Evolutionary conservation across 2,113 vertebrate species (phyloP).

Genomic region (Hippocampus guttulatus): DNA sequence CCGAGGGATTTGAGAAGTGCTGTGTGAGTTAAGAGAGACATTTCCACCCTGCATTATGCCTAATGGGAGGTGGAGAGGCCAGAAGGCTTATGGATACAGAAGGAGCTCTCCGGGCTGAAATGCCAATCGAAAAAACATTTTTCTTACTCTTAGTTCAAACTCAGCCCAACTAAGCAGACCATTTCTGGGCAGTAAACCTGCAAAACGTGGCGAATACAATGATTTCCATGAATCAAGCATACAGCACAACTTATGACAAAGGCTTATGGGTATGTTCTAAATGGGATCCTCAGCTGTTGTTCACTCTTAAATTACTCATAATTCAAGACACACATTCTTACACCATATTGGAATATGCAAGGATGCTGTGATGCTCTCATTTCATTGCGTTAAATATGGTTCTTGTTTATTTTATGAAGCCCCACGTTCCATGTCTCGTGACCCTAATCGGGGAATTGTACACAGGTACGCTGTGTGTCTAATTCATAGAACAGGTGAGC

Average conservation of each 20-base stretch:
- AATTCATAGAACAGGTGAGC: no score
- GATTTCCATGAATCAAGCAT: constrained; percentile 32
- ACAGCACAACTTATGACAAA: neutral
- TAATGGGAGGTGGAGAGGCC: constrained; percentile 67
- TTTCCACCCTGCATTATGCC: constrained; percentile 64
- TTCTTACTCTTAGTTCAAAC: constrained; percentile 46
- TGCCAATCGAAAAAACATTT: constrained; percentile 55
- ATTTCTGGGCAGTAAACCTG: constrained; percentile 18
- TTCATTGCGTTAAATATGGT: no score
- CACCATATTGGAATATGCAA: no score
- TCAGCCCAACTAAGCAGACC: constrained; percentile 22
- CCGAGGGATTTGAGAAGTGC: constrained; percentile 65
- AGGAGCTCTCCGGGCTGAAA: constrained; percentile 52
- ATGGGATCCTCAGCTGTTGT: no score
- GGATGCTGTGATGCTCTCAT: no score
- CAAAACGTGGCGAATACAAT: constrained; percentile 21
- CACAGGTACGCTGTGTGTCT: no score
- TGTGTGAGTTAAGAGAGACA: constrained; percentile 60
- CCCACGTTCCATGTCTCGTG: no score
- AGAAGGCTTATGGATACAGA: constrained; percentile 57
- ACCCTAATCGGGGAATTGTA: no score
- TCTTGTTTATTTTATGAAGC: no score
- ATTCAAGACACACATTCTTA: no score
- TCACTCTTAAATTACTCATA: no score
- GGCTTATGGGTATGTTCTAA: neutral